Evolutionary conservation across 2,113 vertebrate species (phyloP).

Genomic region (Etheostoma cragini): DNA sequence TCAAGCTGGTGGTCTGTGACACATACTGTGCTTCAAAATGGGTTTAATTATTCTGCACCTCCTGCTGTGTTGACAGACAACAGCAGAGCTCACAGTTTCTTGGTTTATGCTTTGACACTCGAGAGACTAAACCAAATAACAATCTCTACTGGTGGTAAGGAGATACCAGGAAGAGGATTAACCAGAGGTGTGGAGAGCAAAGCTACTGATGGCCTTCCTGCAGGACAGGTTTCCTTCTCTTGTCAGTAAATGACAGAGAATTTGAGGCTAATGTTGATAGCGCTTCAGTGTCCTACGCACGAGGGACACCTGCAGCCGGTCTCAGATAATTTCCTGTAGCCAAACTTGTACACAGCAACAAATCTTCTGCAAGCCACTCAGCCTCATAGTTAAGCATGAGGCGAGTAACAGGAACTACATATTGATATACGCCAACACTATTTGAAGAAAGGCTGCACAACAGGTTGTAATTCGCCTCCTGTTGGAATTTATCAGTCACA

Average conservation of each 20-base stretch:
- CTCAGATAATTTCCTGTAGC: conserved; percentile 51
- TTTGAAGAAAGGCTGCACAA: conserved; percentile 42
- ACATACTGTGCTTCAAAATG: conserved; percentile 1
- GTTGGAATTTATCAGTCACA: conserved; percentile 66
- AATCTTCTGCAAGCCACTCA: conserved; percentile 47
- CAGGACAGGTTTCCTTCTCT: conserved; percentile 47
- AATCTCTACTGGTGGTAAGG: conserved; percentile 9
- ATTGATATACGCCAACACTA: conserved; percentile 57
- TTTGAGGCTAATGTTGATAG: conserved; percentile 19
- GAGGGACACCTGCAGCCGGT: conserved; percentile 50
- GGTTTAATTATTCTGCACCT: background rate
- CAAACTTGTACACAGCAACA: conserved; percentile 55
- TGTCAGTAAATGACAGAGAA: conserved; percentile 52
- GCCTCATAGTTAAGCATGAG: conserved; percentile 39
- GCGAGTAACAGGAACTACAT: conserved; percentile 62
- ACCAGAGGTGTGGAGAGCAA: conserved; percentile 39
- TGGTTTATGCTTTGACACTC: conserved; percentile 26
- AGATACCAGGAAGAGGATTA: conserved; percentile 40
- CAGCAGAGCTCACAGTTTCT: background rate
- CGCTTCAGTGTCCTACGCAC: conserved; percentile 10
- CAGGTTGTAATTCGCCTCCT: conserved; percentile 60
- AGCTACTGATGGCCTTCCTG: conserved; percentile 53
- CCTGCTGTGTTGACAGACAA: conserved; percentile 15
- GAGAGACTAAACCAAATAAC: conserved; percentile 17
- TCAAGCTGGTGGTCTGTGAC: background rate